These are phyloP conservation scores for Bubo scandiacus DNA, from an alignment of 2,113 vertebrate species.

Conservation along the genomic window DNA sequence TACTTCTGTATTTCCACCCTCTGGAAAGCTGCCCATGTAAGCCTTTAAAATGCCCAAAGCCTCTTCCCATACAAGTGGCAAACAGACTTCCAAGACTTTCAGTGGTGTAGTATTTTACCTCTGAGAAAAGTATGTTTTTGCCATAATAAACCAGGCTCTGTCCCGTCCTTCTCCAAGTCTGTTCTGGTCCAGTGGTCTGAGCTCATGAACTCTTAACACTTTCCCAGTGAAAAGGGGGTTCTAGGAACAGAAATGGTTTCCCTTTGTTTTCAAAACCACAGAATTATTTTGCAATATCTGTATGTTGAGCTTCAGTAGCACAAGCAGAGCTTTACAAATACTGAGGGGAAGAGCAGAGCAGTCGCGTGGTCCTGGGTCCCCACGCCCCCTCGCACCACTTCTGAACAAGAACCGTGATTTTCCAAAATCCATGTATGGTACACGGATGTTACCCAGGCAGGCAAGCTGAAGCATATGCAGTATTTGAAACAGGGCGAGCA, in stretches of 20 bases:
- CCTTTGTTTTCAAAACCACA: background rate
- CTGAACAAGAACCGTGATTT: background rate
- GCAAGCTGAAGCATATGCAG: background rate
- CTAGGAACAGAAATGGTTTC: background rate
- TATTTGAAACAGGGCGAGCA: background rate
- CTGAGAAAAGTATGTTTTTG: background rate
- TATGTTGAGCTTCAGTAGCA: background rate
- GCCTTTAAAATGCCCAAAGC: background rate
- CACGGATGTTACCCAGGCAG: rapidly evolving
- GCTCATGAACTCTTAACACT: background rate
- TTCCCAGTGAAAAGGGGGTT: background rate
- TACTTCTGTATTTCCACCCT: background rate
- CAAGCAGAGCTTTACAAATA: background rate
- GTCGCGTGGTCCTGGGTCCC: background rate
- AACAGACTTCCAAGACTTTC: background rate
- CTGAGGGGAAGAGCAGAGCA: rapidly evolving
- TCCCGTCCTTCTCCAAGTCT: background rate
- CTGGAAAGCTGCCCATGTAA: background rate
- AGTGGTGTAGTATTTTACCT: background rate
- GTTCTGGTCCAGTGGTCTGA: background rate
- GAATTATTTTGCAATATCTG: background rate
- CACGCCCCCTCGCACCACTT: rapidly evolving
- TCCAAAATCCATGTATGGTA: rapidly evolving
- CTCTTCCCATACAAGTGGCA: background rate
- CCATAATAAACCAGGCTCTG: no score